These are phyloP conservation scores for Megamerina dolium DNA, from an alignment of 2,888 invertebrate species.

Conservation along the genomic window DNA sequence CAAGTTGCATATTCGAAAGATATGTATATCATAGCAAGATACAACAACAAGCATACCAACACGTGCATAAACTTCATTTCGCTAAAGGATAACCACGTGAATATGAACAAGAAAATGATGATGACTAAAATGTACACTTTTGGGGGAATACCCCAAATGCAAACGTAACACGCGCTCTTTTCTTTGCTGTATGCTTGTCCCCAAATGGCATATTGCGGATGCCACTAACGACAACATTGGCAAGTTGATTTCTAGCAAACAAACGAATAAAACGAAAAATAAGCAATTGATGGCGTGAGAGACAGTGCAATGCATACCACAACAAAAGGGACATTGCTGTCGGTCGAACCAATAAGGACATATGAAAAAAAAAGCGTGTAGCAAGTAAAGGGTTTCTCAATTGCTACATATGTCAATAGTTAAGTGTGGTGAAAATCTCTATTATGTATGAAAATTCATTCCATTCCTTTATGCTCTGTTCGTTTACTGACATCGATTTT, in stretches of 20 bases:
- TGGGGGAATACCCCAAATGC: too few relatives aligned
- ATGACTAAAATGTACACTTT: too few relatives aligned
- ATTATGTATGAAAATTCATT: too few relatives aligned
- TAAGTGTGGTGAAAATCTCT: too few relatives aligned
- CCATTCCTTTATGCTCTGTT: too few relatives aligned
- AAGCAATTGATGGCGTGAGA: too few relatives aligned
- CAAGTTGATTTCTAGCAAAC: too few relatives aligned
- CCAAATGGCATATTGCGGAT: constrained; percentile 27
- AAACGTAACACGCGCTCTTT: constrained; percentile 6
- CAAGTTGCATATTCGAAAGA: too few relatives aligned
- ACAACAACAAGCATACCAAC: neutral
- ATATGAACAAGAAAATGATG: neutral
- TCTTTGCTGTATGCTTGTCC: constrained; percentile 10
- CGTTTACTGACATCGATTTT: too few relatives aligned
- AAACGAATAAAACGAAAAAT: constrained; percentile 2
- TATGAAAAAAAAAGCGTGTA: neutral
- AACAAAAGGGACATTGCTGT: neutral
- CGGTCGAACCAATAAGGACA: neutral
- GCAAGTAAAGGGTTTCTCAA: constrained; percentile 3
- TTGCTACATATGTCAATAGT: too few relatives aligned
- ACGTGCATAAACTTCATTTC: neutral
- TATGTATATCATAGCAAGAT: constrained; percentile 1
- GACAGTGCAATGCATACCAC: neutral
- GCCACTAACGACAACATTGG: constrained; percentile 23
- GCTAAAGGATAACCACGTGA: constrained; percentile 15